Evolutionary conservation across 2,113 vertebrate species (phyloP), one percentile per base, ranked within the genome.

Genomic region (Nothobranchius kuhntae): DNA sequence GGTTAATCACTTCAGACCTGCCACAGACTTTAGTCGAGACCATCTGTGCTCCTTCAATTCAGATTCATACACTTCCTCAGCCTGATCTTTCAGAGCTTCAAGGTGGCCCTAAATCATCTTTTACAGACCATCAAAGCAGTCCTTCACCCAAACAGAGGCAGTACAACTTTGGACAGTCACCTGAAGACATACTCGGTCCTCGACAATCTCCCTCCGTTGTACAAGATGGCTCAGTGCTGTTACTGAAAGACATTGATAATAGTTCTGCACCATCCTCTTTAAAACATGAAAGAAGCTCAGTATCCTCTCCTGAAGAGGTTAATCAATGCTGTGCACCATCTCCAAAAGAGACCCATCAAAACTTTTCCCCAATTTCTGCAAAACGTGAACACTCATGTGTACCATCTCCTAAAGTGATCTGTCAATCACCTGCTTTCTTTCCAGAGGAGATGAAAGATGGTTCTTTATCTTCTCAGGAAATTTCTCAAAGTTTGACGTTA

Each of bases 1-100:
- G 5, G 10, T 13, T 64, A 0, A 3, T 71, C 42, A 51, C 44
- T 13, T 68, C 65, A 45, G 64, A 73, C 8, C n/a, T 51, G 0
- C 36, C 77, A 53, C 46, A 73, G 8, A 73, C 73, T 76, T 73
- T 71, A 9, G 47, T 21, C 4, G 46, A 51, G 1, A 8, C 14
- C 7, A 9, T n/a, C 11, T 30, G 53, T 13, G 6, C 8, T 17
- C 47, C n/a, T 7, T 7, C 9, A 40, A 42, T 73, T 24, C 58
- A 70, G 17, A 73, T 58, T 77, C 74, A 56, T 7, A 15, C 24
- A 35, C 24, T 45, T 30, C 35, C 45, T 36, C 5, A 53, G 2
- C 44, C 17, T 30, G 46, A 24, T 14, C 46, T 51, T 9, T 40
- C 11, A 53, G 46, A 62, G 15, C n/a, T 38, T 2, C 46, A 35